phyloP scores from a whole-genome alignment of 2,888 invertebrate species.

The Cheilosia impressa region DNA sequence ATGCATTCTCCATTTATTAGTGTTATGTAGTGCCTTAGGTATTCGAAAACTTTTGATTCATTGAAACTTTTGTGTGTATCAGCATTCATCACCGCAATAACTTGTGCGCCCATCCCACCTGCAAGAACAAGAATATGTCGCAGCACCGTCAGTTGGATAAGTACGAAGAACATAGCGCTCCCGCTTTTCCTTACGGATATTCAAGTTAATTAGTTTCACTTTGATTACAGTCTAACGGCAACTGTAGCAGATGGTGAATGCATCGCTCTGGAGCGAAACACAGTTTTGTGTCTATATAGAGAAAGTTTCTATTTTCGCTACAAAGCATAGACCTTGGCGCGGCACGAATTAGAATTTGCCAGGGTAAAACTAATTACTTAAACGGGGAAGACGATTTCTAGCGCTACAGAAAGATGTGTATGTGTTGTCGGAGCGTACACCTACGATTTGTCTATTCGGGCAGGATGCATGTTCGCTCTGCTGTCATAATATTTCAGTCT shows the following conservation, averaged over 20 bases:
- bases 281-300: neutral
- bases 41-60: conserved; percentile 52
- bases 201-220: conserved; percentile 73
- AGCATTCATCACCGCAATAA: conserved; percentile 37
- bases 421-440: conserved; percentile 3
- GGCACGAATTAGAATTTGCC: conserved; percentile 66
- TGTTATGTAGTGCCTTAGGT: neutral
- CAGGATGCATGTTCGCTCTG: conserved; percentile 34
- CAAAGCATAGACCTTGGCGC: conserved; percentile 5
- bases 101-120: neutral
- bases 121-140: conserved; percentile 39
- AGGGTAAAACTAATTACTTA: conserved; percentile 70
- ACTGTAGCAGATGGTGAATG: conserved; percentile 39
- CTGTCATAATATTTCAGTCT: conserved; percentile 32
- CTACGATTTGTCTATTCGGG: conserved; percentile 2
- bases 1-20: neutral
- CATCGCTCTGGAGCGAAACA: conserved; percentile 19
- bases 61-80: conserved; percentile 52
- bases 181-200: conserved; percentile 58
- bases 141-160: conserved; percentile 32
- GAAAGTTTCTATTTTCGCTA: conserved; percentile 35
- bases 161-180: conserved; percentile 19
- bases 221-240: conserved; percentile 55
- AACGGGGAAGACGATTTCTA: conserved; percentile 62
- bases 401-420: conserved; percentile 28